Evolutionary conservation across 2,888 invertebrate genomes (phyloP), one percentile per base, ranked within the genome.

Genomic region (Tetramorium bicarinatum): DNA sequence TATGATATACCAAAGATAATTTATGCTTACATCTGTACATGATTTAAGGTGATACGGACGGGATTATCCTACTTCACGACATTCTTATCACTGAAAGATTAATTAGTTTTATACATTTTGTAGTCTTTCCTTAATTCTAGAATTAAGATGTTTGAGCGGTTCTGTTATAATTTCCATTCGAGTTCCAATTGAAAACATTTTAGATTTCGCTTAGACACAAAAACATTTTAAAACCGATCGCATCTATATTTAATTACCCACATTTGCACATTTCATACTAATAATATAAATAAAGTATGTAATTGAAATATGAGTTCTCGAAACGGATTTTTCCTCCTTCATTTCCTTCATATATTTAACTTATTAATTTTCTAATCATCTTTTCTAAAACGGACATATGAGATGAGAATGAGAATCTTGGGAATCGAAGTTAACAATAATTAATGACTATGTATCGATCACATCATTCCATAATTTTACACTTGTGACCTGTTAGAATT

Each of bases 41-140:
- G 13, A 49, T 72, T 69, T 61, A 61, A 80, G 61, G 61, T 67
- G 6, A 1, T 81, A 11, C 54, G 25, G 52, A 25, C 29, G 7
- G 41, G 61, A 4, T 44, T 54, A 62, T 74, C 49, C 29, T 81
- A 62, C 8, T 81, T 81, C 29, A 74, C 49, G n/a, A 54, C 81
- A 44, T 81, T 81, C 7, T 21, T 62, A 54, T 81, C 81, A n/a
- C 3, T 61, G 11, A 72, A 72, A 59, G 25, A 59, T 13, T 71
- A 38, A 34, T 38, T 18, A 62, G 0, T 38, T 38, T 0, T 6
- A 8, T n/a, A n/a, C 3, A 34, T 61, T 34, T 62, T 9, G 3
- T 29, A 59, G 29, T 59, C 11, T 4, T 34, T 38, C 38, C n/a
- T 34, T 34, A 61, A 34, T 59, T 29, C 2, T 7, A 29, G 15